Base-by-base conservation (phyloP, 1,140 invertebrate genomes). In the Bombus balteatus region DNA sequence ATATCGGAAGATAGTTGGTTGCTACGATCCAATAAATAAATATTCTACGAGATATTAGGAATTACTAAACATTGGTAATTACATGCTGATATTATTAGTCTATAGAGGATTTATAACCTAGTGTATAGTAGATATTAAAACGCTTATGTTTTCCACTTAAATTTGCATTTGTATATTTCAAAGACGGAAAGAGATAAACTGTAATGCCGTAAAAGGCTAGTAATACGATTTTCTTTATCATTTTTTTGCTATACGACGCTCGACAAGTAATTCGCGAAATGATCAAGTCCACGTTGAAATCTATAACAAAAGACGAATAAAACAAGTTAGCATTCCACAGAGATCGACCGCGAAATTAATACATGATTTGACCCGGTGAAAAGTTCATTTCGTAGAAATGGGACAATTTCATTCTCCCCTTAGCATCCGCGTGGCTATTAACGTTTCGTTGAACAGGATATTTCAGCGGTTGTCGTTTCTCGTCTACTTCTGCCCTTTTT, bases 361-460 rank as follows among this genome's bases (percentile, higher is more conserved):
- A 59, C 53, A 22, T 6, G 34, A 76, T 59, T 76, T 9, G 74
- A 22, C 13, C 34, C 1, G 34, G 1, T 66, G 41, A 66, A 79
- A 79, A 34, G 62, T 43, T 79, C n/a, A 43, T 79, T 43, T 22
- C n/a, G 28, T 47, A 57, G 28, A n/a, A 57, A 57, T 18, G 25
- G 22, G 34, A 80, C 66, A 71, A 71, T 81, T 81, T 57, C 34
- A 13, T 53, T 32, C 68, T 22, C 1, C 25, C 37, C 32, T 57
- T 37, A n/a, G 47, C 12, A 53, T 39, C 18, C 47, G 28, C 28
- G 28, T 5, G 43, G 25, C 37, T 39, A 41, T 81, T 57, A 72
- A 72, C 47, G 68, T 71, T 57, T 39, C 68, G 79, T 47, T 34
- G n/a, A 79, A 65, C 28, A 57, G 66, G 43, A 57, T 71, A 57